Percentiles rank a stretch among this genome's conserved stretches.
These are phyloP conservation scores for Protobothrops flavoviridis DNA, from an alignment of 2,113 vertebrate genomes.

Conservation along the genomic window DNA sequence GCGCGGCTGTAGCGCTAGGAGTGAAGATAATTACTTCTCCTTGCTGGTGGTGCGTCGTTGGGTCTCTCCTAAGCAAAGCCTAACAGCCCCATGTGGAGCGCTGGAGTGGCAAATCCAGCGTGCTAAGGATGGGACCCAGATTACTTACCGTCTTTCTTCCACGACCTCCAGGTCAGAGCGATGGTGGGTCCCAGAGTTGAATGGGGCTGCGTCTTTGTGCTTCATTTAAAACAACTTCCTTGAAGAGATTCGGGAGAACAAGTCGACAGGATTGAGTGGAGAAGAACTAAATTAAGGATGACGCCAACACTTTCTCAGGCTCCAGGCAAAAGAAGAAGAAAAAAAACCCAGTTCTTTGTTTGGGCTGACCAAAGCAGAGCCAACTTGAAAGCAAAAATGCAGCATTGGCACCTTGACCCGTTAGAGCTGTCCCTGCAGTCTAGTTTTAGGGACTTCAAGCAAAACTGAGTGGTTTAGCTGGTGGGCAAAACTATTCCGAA, in stretches of 20 bases:
- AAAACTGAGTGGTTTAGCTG: not conserved
- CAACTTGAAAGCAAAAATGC: not conserved
- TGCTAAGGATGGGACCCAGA: slow-evolving; percentile 49
- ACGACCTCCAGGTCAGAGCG: slow-evolving; percentile 49
- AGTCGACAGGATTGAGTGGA: not conserved
- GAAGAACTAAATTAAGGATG: slow-evolving; percentile 31
- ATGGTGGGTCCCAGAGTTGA: slow-evolving; percentile 46
- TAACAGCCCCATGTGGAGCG: slow-evolving; percentile 39
- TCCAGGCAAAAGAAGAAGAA: not conserved
- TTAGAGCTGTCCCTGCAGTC: no score
- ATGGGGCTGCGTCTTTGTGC: slow-evolving; percentile 28
- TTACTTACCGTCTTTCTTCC: slow-evolving; percentile 64
- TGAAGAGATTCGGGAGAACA: slow-evolving; percentile 42
- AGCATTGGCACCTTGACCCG: not conserved
- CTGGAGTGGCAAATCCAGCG: slow-evolving; percentile 44
- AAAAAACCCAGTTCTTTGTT: not conserved
- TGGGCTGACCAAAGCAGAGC: not conserved
- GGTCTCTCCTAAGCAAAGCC: slow-evolving; percentile 45
- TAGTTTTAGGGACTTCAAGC: no score
- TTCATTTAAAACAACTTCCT: slow-evolving; percentile 38
- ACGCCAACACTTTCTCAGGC: not conserved
- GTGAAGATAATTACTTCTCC: slow-evolving; percentile 57
- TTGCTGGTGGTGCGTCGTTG: slow-evolving; percentile 47
- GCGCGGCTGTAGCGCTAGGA: slow-evolving; percentile 50
- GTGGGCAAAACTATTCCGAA: not conserved